phyloP scores from a whole-genome alignment of 2,797 vertebrate genomes.

The Tenualosa thibaudeaui region DNA sequence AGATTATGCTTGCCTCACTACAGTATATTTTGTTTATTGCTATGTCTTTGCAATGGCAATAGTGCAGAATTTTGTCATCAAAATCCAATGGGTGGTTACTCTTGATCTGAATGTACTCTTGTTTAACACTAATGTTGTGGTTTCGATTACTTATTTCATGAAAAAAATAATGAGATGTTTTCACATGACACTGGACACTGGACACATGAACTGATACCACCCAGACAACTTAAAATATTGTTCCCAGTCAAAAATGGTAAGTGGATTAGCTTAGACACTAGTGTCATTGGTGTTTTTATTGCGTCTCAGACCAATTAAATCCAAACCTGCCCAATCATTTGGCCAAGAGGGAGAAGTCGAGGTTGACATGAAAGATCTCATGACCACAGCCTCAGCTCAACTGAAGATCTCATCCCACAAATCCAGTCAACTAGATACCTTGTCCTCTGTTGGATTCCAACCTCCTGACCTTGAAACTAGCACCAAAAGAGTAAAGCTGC shows the following conservation, averaged over 20 bases:
- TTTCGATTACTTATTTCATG: not conserved
- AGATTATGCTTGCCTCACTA: not conserved
- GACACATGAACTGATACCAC: too few species aligned
- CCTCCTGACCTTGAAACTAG: constrained; percentile 21
- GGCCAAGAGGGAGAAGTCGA: not conserved
- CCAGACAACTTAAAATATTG: not conserved
- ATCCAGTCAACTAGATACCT: constrained; percentile 25
- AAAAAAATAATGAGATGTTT: not conserved
- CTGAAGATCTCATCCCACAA: not conserved
- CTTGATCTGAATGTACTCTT: not conserved
- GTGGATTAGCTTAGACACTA: not conserved
- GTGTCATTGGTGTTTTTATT: constrained; percentile 36
- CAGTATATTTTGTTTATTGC: not conserved
- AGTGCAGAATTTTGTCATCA: not conserved
- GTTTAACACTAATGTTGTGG: not conserved
- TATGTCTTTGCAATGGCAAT: not conserved
- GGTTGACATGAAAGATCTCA: constrained; percentile 24
- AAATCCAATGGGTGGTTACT: not conserved
- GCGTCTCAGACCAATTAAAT: constrained; percentile 49
- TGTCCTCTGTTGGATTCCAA: constrained; percentile 16
- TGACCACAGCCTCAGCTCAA: not conserved
- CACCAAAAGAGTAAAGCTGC: constrained; percentile 25
- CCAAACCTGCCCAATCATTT: constrained; percentile 3
- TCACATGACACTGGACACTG: not conserved
- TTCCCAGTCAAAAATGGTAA: constrained; percentile 14